Evolutionary conservation across 2,888 invertebrate genomes (phyloP).

Genomic region (Dolichomitus sp.): DNA sequence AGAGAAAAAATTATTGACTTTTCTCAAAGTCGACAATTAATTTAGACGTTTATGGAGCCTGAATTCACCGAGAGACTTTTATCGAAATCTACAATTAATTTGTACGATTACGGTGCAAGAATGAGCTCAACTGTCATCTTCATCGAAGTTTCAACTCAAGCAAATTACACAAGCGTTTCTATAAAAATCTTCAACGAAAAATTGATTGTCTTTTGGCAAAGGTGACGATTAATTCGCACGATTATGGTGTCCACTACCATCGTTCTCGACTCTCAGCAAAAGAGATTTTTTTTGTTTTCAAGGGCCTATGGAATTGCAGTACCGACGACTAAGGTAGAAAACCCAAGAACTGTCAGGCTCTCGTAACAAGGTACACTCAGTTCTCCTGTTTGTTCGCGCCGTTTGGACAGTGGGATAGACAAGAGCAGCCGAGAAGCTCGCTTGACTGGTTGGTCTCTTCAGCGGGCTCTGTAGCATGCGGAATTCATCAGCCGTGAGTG

Average conservation of each 20-base stretch:
- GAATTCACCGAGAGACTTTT: no score
- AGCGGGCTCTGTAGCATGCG: constrained; percentile 43
- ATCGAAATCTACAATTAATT: neutral
- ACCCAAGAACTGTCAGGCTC: constrained; percentile 50
- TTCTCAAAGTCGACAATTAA: neutral
- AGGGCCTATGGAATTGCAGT: constrained; percentile 36
- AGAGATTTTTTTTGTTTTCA: constrained; percentile 10
- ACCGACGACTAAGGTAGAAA: constrained; percentile 36
- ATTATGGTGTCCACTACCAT: neutral
- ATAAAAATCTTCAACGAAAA: no score
- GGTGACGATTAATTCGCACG: neutral
- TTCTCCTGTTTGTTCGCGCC: constrained; percentile 63
- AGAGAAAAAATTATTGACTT: no score
- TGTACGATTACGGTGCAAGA: neutral
- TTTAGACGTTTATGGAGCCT: no score
- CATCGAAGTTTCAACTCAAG: no score
- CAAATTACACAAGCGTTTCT: no score
- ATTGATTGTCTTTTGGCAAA: neutral
- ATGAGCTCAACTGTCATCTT: neutral
- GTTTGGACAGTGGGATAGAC: constrained; percentile 59
- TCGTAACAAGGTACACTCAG: constrained; percentile 59
- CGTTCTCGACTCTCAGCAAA: neutral
- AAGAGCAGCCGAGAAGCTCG: constrained; percentile 56
- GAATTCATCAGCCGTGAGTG: constrained; percentile 50
- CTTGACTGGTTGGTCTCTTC: constrained; percentile 65